A percentile compares a stretch with the other conserved stretches of the same genome.
Evolutionary conservation across 2,888 invertebrate species (phyloP).

Genomic region (Rhabditophanes sp.): DNA sequence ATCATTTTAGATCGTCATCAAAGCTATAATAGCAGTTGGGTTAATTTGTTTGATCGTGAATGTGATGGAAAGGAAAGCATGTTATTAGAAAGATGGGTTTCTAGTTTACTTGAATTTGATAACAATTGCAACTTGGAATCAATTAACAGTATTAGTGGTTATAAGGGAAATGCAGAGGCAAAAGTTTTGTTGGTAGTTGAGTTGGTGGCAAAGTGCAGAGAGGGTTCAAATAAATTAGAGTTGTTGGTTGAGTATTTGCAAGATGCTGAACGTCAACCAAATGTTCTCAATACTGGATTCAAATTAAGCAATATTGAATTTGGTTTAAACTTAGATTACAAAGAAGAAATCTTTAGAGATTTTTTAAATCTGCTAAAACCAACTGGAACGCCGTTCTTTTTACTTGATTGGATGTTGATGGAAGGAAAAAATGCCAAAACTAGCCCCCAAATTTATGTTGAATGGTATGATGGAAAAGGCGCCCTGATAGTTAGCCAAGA

Average conservation of each 20-base stretch:
- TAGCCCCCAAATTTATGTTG: slow-evolving; percentile 19
- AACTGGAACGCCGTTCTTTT: slow-evolving; percentile 8
- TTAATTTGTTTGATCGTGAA: background rate
- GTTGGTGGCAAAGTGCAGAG: slow-evolving; percentile 7
- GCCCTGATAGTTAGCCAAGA: slow-evolving; percentile 8
- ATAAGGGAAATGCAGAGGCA: slow-evolving; percentile 5
- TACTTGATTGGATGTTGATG: slow-evolving; percentile 6
- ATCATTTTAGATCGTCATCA: background rate
- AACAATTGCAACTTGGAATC: too few species aligned
- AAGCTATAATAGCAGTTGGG: background rate
- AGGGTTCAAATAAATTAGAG: slow-evolving; percentile 5
- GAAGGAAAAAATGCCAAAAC: slow-evolving; percentile 12
- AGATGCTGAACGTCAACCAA: background rate
- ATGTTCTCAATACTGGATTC: slow-evolving; percentile 5
- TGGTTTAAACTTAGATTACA: slow-evolving; percentile 29
- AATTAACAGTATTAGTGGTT: too few species aligned
- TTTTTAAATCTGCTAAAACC: slow-evolving; percentile 17
- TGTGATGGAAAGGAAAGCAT: background rate
- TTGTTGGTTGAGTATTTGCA: slow-evolving; percentile 9
- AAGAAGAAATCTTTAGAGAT: slow-evolving; percentile 38
- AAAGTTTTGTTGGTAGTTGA: slow-evolving; percentile 6
- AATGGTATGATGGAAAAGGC: slow-evolving; percentile 10
- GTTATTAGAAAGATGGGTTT: too few species aligned
- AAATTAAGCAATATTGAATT: slow-evolving; percentile 11
- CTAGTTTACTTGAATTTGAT: too few species aligned